phyloP scores from a whole-genome alignment of 2,113 vertebrate genomes.

The Barnardius zonarius region DNA sequence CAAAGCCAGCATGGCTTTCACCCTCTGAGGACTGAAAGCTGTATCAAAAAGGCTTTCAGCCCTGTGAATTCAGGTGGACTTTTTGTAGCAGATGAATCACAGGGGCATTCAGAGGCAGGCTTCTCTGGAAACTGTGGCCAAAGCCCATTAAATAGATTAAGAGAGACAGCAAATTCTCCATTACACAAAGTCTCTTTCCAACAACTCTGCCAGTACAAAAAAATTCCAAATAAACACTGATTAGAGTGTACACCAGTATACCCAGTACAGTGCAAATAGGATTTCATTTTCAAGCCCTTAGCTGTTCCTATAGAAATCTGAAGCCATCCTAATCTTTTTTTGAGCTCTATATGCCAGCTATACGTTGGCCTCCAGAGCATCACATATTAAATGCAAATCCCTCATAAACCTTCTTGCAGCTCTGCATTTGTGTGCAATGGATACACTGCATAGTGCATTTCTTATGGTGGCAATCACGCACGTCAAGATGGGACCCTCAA shows the following conservation, averaged over 20 bases:
- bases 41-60: not conserved
- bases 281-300: not conserved
- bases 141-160: accelerated
- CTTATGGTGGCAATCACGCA: too few species aligned
- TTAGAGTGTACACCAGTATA: too few species aligned
- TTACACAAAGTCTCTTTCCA: not conserved
- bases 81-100: not conserved
- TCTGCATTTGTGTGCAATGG: not conserved
- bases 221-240: not conserved
- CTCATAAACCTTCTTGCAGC: too few species aligned
- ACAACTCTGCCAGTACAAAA: not conserved
- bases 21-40: not conserved
- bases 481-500: not conserved
- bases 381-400: not conserved
- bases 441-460: accelerated
- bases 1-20: not conserved
- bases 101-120: not conserved
- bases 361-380: not conserved
- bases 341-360: not conserved
- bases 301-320: not conserved
- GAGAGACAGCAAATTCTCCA: not conserved
- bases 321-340: not conserved
- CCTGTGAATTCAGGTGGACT: not conserved
- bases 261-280: accelerated
- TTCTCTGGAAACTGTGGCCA: not conserved